Evolutionary conservation across 1,140 invertebrate species (phyloP), one percentile per base, ranked within the genome.

Genomic region (Drosophila navojoa): DNA sequence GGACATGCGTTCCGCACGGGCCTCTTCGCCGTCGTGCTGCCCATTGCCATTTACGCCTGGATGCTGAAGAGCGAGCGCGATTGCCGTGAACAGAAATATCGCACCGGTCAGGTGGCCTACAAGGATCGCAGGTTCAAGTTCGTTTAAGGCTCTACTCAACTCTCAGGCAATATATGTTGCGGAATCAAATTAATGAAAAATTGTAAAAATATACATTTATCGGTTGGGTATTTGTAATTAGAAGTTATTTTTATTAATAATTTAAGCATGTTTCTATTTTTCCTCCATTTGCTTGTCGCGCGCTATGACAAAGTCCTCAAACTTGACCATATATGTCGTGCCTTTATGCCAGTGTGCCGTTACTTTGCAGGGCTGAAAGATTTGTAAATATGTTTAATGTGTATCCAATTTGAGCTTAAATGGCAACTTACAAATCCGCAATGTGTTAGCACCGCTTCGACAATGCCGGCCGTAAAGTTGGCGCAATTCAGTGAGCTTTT

Each of bases 261-360:
- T 10, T 47, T 55, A 49, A 47, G 15, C 40, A n/a, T 62, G 52
- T 19, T 45, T n/a, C 66, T 90, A 81, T 92, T 96, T 95, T 60
- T 98, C 97, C 93, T 98, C 97, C 50, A 98, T 93, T 82, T 97
- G 96, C 92, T 98, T 99, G 91, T 99, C 98, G 89, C 98, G 94
- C 1, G 95, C 93, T 70, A 99, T 97, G 44, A 99, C 98, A 66
- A 95, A 94, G 90, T 99, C 97, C 84, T 99, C 98, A 93, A 99
- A 99, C 93, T 99, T 98, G 15, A 99, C 98, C 96, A 99, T 98
- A 89, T 99, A 99, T 1, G 99, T 99, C 16, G 98, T 99, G 70
- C 98, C 99, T 93, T 99, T 99, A 92, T 99, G 98, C 98, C 98
- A 99, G 92, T 99, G 98, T 2, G 98, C 98, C 5, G 97, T 97